phyloP scores from a whole-genome alignment of 1,140 invertebrate genomes.

The Piezodorus guildinii region DNA sequence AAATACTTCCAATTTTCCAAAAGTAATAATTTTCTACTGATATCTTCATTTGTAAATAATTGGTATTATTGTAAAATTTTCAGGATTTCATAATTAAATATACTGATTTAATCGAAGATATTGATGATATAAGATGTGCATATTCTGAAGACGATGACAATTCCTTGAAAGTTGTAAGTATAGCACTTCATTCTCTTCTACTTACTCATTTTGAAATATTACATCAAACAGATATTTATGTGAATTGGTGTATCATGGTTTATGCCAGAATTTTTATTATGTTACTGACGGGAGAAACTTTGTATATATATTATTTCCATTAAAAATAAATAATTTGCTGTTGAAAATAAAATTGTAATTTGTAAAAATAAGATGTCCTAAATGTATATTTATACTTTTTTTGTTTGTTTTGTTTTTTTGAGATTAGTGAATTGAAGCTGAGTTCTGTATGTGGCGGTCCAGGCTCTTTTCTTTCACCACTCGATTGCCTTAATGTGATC shows the following conservation, averaged over 20 bases:
- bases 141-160: conserved; percentile 43
- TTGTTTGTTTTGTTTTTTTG: conserved; percentile 32
- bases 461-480: conserved; percentile 39
- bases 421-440: conserved; percentile 55
- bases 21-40: conserved; percentile 1
- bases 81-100: conserved; percentile 58
- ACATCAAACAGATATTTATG: too few species aligned
- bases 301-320: too few species aligned
- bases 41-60: not conserved
- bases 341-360: not conserved
- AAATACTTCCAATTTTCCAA: not conserved
- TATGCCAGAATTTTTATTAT: too few species aligned
- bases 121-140: conserved; percentile 51
- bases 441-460: conserved; percentile 50
- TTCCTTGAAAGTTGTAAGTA: conserved; percentile 45
- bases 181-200: not conserved
- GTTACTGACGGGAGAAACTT: too few species aligned
- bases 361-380: too few species aligned
- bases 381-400: not conserved
- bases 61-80: conserved; percentile 24
- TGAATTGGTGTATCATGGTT: too few species aligned
- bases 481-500: conserved; percentile 60
- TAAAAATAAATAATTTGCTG: too few species aligned
- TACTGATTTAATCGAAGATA: conserved; percentile 50
- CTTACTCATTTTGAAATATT: not conserved